Percentiles rank a stretch among this genome's conserved stretches.
These are phyloP conservation scores for Hemitrygon akajei DNA, from an alignment of 2,797 vertebrate species.

Conservation along the genomic window DNA sequence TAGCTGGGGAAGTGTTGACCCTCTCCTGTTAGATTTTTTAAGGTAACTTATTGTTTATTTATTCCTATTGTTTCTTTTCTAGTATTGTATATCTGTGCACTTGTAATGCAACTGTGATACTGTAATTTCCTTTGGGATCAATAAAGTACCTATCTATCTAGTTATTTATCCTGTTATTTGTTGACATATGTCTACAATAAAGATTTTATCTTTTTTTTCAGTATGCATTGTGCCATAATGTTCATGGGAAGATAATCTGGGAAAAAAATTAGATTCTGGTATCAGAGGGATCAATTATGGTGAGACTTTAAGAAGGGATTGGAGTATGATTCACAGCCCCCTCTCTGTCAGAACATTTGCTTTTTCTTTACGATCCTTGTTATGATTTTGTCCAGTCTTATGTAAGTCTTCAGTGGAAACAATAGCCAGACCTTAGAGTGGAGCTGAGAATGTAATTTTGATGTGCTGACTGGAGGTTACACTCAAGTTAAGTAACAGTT, in stretches of 20 bases:
- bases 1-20: no score
- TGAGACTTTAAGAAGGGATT: background rate
- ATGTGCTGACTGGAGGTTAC: background rate
- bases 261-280: background rate
- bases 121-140: no score
- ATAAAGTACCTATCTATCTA: no score
- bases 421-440: background rate
- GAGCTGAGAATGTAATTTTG: background rate
- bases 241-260: background rate
- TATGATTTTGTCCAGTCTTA: background rate
- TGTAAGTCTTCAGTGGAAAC: background rate
- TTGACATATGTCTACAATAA: background rate
- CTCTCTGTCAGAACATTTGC: background rate
- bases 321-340: background rate
- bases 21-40: no score
- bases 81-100: no score
- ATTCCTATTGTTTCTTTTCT: no score
- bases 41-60: no score
- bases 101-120: no score
- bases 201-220: background rate
- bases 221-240: background rate
- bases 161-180: background rate
- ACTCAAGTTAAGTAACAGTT: background rate
- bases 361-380: background rate
- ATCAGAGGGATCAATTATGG: background rate